Base-by-base conservation (phyloP, 2,888 invertebrate genomes). In the Nasonia oneida region DNA sequence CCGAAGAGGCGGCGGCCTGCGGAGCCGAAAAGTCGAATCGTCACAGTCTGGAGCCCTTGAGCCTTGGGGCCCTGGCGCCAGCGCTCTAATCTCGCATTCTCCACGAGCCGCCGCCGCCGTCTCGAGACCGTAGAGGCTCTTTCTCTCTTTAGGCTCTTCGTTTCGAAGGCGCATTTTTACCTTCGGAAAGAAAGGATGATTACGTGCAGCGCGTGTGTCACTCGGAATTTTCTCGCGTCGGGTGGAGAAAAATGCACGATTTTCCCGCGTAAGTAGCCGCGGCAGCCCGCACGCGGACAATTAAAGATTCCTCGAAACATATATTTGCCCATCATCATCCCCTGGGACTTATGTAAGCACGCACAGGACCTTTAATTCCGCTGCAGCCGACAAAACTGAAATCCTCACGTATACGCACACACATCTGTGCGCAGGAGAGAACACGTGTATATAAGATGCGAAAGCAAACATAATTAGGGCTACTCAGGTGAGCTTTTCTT, bases 391-490 rank as follows among this genome's bases (percentile, higher is more conserved):
- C 15, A 81, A 57, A 42, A 3, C 42, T 4, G 2, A 29, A 67
- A 67, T 67, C 42, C 73, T 23, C 74, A 23, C 74, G 74, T 23
- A 39, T 61, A 57, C 57, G 5, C 42, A n/a, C 23, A 47, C 42
- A 23, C 42, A 42, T 71, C 37, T 37, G 39, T n/a, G 18, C 23
- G 23, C 12, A 15, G 18, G 15, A 4, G 75, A 47, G 64, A 80
- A 81, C 81, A 86, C 83, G 79, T 81, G 85, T 77, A 77, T 73
- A 70, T 73, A 77, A 87, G 85, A 84, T 61, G 53, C 76, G 23
- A 82, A 15, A 82, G 86, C 86, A 87, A 87, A 87, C 84, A 87
- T 82, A 87, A 87, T 87, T 87, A 87, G 79, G 18, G 77, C 71
- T 33, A 64, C 82, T 82, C 82, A 78, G 85, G 82, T 85, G 82